A percentile compares a stretch with the other conserved stretches of the same genome.
Conservation (phyloP, 2,888 invertebrate species). For the Malacosoma neustria region DNA sequence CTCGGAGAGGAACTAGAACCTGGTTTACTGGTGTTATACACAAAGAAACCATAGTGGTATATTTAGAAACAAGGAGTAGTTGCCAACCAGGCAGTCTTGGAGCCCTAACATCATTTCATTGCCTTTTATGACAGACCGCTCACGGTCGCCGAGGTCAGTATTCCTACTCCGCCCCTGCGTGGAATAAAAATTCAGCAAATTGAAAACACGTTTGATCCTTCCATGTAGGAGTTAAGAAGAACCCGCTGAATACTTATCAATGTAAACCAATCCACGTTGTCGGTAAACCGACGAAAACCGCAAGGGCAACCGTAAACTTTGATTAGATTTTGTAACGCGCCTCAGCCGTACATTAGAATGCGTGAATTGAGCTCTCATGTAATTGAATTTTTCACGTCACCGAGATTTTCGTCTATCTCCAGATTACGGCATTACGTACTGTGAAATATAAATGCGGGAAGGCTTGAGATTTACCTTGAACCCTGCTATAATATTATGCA, state of each 20-base stretch:
- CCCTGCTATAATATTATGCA: not conserved
- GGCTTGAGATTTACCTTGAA: not conserved
- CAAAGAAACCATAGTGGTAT: too few species aligned
- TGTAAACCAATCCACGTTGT: conserved; percentile 13
- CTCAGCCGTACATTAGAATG: conserved; percentile 59
- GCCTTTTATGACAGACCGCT: not conserved
- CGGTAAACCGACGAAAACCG: conserved; percentile 60
- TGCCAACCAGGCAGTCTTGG: too few species aligned
- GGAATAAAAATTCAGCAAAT: too few species aligned
- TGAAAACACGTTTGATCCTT: too few species aligned
- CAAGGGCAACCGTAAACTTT: conserved; percentile 67
- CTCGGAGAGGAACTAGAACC: too few species aligned
- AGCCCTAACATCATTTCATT: too few species aligned
- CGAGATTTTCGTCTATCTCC: conserved; percentile 37
- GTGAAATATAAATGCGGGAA: not conserved
- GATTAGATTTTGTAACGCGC: conserved; percentile 63
- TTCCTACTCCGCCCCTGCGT: not conserved
- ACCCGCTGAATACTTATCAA: conserved; percentile 18
- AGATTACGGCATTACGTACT: conserved; percentile 26
- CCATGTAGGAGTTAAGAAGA: too few species aligned
- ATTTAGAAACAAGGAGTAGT: too few species aligned
- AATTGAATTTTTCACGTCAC: conserved; percentile 71
- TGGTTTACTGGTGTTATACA: too few species aligned
- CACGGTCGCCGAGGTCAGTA: not conserved
- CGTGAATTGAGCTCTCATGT: conserved; percentile 56